phyloP scores from a whole-genome alignment of 2,888 invertebrate species.

The Caenorhabditis sp. region DNA sequence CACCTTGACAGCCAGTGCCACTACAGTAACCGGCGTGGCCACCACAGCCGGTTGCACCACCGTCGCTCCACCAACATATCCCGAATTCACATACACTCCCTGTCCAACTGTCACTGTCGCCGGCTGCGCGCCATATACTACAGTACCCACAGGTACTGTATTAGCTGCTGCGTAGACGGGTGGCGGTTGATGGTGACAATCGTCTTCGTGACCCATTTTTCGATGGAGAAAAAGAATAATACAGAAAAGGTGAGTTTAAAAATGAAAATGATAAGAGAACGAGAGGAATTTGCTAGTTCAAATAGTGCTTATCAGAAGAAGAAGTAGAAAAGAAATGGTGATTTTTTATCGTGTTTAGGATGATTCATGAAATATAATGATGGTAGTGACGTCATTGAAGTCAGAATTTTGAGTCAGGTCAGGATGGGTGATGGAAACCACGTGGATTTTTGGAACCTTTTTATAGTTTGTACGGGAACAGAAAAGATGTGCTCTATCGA shows the following conservation, averaged over 20 bases:
- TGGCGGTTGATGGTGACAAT: neutral
- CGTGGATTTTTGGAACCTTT: too few relatives aligned
- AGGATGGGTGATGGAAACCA: too few relatives aligned
- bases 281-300: neutral
- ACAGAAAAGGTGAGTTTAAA: neutral
- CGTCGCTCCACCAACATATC: neutral
- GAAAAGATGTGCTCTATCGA: too few relatives aligned
- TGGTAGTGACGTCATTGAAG: too few relatives aligned
- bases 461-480: too few relatives aligned
- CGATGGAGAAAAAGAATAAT: neutral
- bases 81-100: neutral
- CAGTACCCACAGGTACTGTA: neutral
- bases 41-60: neutral
- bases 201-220: neutral
- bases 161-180: neutral
- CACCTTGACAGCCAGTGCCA: neutral
- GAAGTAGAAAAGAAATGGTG: neutral
- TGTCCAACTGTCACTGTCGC: neutral
- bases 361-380: too few relatives aligned
- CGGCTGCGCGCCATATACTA: neutral
- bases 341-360: too few relatives aligned
- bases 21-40: too few relatives aligned
- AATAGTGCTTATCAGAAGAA: neutral
- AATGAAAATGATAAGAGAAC: neutral
- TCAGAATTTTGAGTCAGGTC: too few relatives aligned